Percentiles rank a stretch among this genome's conserved stretches.
Conservation (phyloP, 2,113 vertebrate genomes). For the Tragulus kanchil region DNA sequence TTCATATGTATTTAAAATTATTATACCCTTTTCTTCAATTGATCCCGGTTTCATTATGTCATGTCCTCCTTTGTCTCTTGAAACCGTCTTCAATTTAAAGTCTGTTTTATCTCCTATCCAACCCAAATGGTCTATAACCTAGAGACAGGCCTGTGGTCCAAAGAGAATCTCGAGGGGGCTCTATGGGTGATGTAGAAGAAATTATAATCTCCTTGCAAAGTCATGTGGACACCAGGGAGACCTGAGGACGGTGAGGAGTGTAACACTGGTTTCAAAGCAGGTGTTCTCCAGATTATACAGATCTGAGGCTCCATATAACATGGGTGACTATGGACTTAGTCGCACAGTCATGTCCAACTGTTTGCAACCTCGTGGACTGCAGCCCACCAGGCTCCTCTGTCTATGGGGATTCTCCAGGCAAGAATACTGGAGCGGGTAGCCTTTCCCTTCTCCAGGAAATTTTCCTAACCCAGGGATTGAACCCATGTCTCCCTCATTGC, state of each 20-base stretch:
- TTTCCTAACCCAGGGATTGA: too few relatives aligned
- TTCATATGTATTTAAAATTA: not conserved
- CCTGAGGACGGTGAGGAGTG: not conserved
- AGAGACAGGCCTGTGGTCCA: not conserved
- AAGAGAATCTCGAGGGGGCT: not conserved
- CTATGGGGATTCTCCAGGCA: too few relatives aligned
- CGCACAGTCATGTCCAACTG: too few relatives aligned
- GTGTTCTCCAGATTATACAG: not conserved
- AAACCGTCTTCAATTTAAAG: too few relatives aligned
- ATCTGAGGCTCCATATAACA: accelerated
- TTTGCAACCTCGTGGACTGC: too few relatives aligned
- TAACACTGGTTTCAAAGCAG: not conserved
- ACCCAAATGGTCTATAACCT: not conserved
- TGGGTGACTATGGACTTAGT: too few relatives aligned
- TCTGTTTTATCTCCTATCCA: not conserved
- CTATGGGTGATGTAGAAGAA: not conserved
- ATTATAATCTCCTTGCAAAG: not conserved
- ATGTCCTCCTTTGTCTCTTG: not conserved
- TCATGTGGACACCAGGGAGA: not conserved
- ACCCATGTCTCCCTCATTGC: too few relatives aligned
- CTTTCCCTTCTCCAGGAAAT: too few relatives aligned
- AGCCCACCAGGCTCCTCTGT: too few relatives aligned
- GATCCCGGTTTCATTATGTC: not conserved
- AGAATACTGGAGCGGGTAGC: too few relatives aligned
- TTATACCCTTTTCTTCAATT: not conserved